Evolutionary conservation across 2,888 invertebrate genomes (phyloP).

Genomic region (Aspidiotus destructor): DNA sequence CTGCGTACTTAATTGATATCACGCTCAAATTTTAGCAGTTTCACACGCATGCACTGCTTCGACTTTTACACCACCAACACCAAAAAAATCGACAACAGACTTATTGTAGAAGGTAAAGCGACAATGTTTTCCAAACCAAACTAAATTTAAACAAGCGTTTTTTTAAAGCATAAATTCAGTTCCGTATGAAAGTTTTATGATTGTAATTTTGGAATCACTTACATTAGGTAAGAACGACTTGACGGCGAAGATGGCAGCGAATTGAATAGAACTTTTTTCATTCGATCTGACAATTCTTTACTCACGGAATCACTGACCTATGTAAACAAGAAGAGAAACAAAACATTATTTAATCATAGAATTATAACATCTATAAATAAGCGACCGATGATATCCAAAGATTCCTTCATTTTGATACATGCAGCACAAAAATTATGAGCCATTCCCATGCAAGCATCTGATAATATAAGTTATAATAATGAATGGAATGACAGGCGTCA

Average conservation of each 20-base stretch:
- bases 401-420: too few species aligned
- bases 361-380: background rate
- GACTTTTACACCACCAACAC: too few species aligned
- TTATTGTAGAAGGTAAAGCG: too few species aligned
- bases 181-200: too few species aligned
- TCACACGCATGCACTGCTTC: too few species aligned
- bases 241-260: conserved; percentile 53
- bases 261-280: conserved; percentile 45
- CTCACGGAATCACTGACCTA: conserved; percentile 12
- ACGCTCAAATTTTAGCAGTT: background rate
- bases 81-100: background rate
- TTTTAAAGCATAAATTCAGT: too few species aligned
- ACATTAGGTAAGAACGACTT: conserved; percentile 48
- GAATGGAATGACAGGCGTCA: too few species aligned
- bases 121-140: too few species aligned
- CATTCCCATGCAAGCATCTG: conserved; percentile 21
- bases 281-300: conserved; percentile 23
- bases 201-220: conserved; percentile 33
- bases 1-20: too few species aligned
- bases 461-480: too few species aligned
- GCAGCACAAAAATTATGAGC: too few species aligned
- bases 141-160: too few species aligned
- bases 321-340: background rate
- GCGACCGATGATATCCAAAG: background rate
- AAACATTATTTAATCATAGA: conserved; percentile 25